Base-by-base conservation (phyloP, 2,888 invertebrate species). In the Oithona nana region DNA sequence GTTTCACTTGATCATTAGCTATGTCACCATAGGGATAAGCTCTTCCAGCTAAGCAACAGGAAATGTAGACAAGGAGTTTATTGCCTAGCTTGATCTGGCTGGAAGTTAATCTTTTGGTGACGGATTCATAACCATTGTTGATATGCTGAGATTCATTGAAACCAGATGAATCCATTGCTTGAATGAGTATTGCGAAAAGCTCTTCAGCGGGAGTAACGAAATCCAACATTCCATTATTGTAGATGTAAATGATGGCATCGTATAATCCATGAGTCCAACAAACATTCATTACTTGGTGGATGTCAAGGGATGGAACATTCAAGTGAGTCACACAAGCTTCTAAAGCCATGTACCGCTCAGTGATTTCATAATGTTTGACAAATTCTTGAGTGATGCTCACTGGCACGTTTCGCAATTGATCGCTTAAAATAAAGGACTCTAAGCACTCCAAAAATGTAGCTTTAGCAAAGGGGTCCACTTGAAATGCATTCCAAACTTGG, bases 1-100 rank as follows among this genome's bases (percentile, higher is more conserved):
- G 76, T 31, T 78, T 76, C 6, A 81, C 78, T 57, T 78, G 73
- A 39, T 79, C 78, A 11, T 76, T 74, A 0, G 82, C 80, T 67
- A 88, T 81, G 68, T 82, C 80, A 0, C 88, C 88, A 59, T 74
- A 71, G 0, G 88, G 88, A 75, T 86, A 90, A 1, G 84, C 85
- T 63, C 86, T 76, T 0, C 88, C 90, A n/a, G 87, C 84, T 66
- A 90, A 75, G 69, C 89, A 89, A 67, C 88, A 87, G 66, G 86
- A 87, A 30, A 88, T 80, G 70, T 89, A 90, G 1, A 90, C 87
- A 59, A 92, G 74, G 66, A 90, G 74, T 65, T 85, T 85, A 70
- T 89, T 88, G 6, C 89, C 90, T 54, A 88, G 76, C 68, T 77
- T 77, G 66, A 82, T 73, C 66, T 70, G 69, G 13, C 66, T 66